Percentiles rank a stretch among this genome's conserved stretches.
Conservation (phyloP, 2,888 invertebrate genomes). For the Isotomurus palustris region DNA sequence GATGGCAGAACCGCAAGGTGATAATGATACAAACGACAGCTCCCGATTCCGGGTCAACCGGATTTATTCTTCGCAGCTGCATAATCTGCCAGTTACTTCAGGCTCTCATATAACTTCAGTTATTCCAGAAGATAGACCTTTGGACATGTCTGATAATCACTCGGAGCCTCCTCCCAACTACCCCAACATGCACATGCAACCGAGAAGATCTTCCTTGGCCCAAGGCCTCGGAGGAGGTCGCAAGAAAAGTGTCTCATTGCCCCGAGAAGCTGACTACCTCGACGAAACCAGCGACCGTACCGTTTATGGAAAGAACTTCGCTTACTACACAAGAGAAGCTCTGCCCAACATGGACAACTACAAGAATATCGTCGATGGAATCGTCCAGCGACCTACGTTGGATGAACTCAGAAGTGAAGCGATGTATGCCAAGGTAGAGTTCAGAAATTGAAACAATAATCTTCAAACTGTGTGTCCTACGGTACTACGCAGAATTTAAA, state of each 20-base stretch:
- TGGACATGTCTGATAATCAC: conserved; percentile 46
- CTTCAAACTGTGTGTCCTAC: no score
- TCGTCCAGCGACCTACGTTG: conserved; percentile 39
- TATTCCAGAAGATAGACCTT: conserved; percentile 48
- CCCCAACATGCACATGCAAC: conserved; percentile 9
- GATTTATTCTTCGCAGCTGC: conserved; percentile 37
- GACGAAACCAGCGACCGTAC: conserved; percentile 32
- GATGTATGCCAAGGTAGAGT: conserved; percentile 44
- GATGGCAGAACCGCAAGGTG: conserved; percentile 34
- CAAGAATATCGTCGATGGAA: conserved; percentile 36
- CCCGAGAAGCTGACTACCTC: conserved; percentile 43
- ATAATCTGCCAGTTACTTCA: conserved; percentile 7
- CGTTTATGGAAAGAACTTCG: conserved; percentile 45
- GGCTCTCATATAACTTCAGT: conserved; percentile 20
- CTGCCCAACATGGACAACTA: conserved; percentile 45
- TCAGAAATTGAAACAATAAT: no score
- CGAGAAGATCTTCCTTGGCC: conserved; percentile 33
- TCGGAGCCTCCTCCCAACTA: neutral
- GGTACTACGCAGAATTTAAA: neutral
- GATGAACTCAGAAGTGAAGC: conserved; percentile 46
- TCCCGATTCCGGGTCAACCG: conserved; percentile 44
- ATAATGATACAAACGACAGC: no score
- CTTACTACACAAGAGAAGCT: conserved; percentile 46
- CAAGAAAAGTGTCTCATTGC: conserved; percentile 44
- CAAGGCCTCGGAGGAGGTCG: conserved; percentile 45